phyloP scores from a whole-genome alignment of 2,113 vertebrate species.

The Suncus etruscus region DNA sequence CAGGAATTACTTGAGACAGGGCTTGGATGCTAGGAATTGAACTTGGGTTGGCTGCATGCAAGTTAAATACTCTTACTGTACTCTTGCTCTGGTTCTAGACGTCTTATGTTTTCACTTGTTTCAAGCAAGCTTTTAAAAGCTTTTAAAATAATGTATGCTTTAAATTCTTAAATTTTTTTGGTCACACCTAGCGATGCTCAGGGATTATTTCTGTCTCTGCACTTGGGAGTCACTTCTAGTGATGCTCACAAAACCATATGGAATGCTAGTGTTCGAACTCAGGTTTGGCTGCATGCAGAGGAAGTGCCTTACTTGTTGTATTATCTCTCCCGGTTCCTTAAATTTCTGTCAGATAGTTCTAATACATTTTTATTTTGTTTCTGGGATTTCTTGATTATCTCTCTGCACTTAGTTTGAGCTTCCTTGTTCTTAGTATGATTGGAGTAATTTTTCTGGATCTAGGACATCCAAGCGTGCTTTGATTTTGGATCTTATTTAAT shows the following conservation, averaged over 20 bases:
- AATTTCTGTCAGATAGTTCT: background rate
- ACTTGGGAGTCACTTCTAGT: no score
- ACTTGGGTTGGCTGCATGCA: no score
- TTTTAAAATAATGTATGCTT: background rate
- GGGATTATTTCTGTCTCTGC: no score
- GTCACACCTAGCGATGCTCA: no score
- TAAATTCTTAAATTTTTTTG: background rate
- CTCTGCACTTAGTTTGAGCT: background rate
- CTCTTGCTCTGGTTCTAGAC: background rate
- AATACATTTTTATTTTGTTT: background rate
- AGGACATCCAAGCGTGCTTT: background rate
- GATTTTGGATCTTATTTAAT: background rate
- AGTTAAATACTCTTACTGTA: no score
- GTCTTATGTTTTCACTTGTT: background rate
- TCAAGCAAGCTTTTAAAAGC: background rate
- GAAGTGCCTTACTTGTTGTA: no score
- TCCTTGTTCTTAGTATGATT: background rate
- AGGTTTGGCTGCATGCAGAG: no score
- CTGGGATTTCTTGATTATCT: background rate
- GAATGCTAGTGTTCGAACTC: no score
- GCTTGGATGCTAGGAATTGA: no score
- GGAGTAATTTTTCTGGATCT: background rate
- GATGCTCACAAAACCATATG: no score
- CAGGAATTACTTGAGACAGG: no score
- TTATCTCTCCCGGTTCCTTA: no score